phyloP scores from a whole-genome alignment of 2,797 vertebrate species.

The Pampus argenteus region DNA sequence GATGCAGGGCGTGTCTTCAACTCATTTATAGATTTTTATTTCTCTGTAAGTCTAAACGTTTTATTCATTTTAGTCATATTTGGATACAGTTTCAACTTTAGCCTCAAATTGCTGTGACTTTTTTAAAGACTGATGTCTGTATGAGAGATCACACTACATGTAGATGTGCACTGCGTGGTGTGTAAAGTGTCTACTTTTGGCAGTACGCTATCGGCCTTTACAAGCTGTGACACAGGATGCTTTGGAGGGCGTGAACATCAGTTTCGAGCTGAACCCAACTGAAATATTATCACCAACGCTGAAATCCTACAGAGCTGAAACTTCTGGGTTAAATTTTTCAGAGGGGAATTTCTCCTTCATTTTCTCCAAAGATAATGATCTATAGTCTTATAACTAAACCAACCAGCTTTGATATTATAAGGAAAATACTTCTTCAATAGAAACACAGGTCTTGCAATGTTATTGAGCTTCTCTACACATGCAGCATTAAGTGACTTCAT shows the following conservation, averaged over 20 bases:
- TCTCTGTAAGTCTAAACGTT: constrained; percentile 25
- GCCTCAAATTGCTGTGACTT: constrained; percentile 18
- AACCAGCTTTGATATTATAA: not conserved
- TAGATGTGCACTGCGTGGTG: constrained; percentile 29
- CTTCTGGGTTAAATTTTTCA: not conserved
- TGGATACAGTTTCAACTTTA: not conserved
- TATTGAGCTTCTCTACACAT: not conserved
- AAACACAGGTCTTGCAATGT: not conserved
- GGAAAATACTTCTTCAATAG: too few species aligned
- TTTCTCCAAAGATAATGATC: fast-evolving
- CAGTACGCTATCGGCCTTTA: constrained; percentile 53
- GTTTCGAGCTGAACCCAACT: constrained; percentile 24
- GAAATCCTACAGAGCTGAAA: constrained; percentile 25
- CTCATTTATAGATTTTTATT: constrained; percentile 10
- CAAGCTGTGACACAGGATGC: constrained; percentile 66
- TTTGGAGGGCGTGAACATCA: constrained; percentile 32
- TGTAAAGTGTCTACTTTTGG: constrained; percentile 32
- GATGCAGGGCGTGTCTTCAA: not conserved
- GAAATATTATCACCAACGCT: constrained; percentile 5
- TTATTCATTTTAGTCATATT: not conserved
- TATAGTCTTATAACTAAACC: not conserved
- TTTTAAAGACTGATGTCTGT: constrained; percentile 46
- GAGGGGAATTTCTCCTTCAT: not conserved
- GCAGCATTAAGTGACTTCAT: not conserved
- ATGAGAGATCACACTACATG: constrained; percentile 37